A percentile compares a stretch with the other conserved stretches of the same genome.
These are phyloP conservation scores for Heliocidaris tuberculata DNA, from an alignment of 35 echinoderm and acorn worm species.

Conservation along the genomic window DNA sequence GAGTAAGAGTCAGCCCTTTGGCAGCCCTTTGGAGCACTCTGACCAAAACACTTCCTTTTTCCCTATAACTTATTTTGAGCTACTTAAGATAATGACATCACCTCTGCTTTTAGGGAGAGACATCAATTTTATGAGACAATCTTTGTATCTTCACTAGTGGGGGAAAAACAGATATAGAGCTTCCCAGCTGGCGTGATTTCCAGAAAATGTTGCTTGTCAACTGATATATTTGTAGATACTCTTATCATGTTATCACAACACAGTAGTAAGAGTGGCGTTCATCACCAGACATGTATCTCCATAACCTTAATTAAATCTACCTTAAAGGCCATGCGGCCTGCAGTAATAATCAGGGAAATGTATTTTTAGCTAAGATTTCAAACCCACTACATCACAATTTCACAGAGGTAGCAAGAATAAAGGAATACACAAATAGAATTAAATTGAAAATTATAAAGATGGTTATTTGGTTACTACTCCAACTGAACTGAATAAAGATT, in stretches of 20 bases:
- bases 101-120: neutral
- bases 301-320: neutral
- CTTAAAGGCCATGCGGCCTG: neutral
- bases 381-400: too few relatives aligned
- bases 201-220: neutral
- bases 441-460: neutral
- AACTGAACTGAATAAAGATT: too few relatives aligned
- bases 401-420: neutral
- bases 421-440: neutral
- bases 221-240: neutral
- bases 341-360: too few relatives aligned
- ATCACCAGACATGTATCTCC: neutral
- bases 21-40: neutral
- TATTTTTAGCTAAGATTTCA: too few relatives aligned
- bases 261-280: neutral
- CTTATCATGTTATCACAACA: neutral
- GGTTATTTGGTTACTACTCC: neutral
- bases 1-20: neutral
- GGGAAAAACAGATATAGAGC: neutral
- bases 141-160: neutral
- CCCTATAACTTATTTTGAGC: neutral
- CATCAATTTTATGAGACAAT: neutral
- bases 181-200: neutral
- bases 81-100: neutral
- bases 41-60: neutral